A percentile compares a stretch with the other conserved stretches of the same genome.
Evolutionary conservation across 92 coral and sea anemone genomes (phyloP).

Genomic region (Epizoanthus scotinus): DNA sequence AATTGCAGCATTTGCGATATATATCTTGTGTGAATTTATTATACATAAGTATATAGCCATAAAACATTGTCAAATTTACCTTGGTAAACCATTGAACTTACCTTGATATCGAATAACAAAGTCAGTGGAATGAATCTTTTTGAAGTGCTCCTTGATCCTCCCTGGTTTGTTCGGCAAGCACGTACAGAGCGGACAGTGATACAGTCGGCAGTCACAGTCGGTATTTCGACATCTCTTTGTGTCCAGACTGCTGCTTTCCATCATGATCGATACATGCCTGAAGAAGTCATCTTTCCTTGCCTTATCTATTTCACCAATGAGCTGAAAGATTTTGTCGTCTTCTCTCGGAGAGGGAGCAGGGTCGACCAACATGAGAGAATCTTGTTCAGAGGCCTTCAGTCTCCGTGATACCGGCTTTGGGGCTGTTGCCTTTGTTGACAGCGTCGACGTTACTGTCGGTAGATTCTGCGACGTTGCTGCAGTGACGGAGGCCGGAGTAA

Average conservation of each 20-base stretch:
- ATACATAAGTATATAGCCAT: too few relatives aligned
- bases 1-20: too few relatives aligned
- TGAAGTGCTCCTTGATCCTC: slow-evolving; percentile 84
- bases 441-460: slow-evolving; percentile 20
- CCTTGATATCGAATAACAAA: slow-evolving; percentile 86
- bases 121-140: slow-evolving; percentile 79
- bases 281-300: slow-evolving; percentile 53
- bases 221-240: slow-evolving; percentile 75
- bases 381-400: slow-evolving; percentile 53
- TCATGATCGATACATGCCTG: slow-evolving; percentile 72
- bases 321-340: slow-evolving; percentile 77
- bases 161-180: slow-evolving; percentile 92
- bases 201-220: slow-evolving; percentile 85
- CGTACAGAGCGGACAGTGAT: slow-evolving; percentile 87
- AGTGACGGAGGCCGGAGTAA: slow-evolving; percentile 29
- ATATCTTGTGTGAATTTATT: too few relatives aligned
- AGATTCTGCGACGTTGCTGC: slow-evolving; percentile 20
- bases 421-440: slow-evolving; percentile 6
- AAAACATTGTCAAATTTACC: too few relatives aligned
- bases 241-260: slow-evolving; percentile 49
- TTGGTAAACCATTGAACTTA: slow-evolving; percentile 4
- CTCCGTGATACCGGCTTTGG: slow-evolving; percentile 35
- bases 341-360: slow-evolving; percentile 48
- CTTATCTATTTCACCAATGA: slow-evolving; percentile 56
- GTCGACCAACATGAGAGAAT: slow-evolving; percentile 57